A percentile compares a stretch with the other conserved stretches of the same genome.
These are phyloP conservation scores for Columbina picui DNA, from an alignment of 2,113 vertebrate species.

Conservation along the genomic window DNA sequence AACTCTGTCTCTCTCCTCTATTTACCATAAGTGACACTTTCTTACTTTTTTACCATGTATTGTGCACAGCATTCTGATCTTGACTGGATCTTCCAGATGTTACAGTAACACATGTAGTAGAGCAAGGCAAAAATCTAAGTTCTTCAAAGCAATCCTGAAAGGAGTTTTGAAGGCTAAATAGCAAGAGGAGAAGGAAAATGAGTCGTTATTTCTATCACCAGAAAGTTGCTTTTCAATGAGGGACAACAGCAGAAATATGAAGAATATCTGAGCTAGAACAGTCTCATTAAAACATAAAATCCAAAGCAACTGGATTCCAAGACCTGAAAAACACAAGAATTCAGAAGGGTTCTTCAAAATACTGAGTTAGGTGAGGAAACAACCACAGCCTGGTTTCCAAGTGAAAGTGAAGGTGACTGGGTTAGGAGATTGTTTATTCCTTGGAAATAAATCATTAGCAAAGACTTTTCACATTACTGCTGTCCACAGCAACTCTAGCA, in stretches of 20 bases:
- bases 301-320: background rate
- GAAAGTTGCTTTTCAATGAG: background rate
- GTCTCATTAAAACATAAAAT: conserved; percentile 12
- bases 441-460: background rate
- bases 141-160: background rate
- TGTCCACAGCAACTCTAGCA: background rate
- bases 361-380: background rate
- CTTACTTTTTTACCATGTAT: background rate
- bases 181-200: background rate
- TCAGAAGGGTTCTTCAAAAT: background rate
- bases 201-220: background rate
- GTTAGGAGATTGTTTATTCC: background rate
- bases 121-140: background rate
- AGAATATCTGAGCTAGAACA: background rate
- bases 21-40: background rate
- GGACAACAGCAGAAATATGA: background rate
- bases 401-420: background rate
- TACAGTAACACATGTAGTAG: background rate
- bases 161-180: background rate
- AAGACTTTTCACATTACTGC: conserved; percentile 44
- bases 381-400: background rate
- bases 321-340: background rate
- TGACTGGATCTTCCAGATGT: background rate
- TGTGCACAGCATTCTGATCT: background rate
- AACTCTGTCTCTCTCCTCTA: background rate